Evolutionary conservation across 2,888 invertebrate species (phyloP), one percentile per base, ranked within the genome.

Genomic region (Drosophila niveifrons): DNA sequence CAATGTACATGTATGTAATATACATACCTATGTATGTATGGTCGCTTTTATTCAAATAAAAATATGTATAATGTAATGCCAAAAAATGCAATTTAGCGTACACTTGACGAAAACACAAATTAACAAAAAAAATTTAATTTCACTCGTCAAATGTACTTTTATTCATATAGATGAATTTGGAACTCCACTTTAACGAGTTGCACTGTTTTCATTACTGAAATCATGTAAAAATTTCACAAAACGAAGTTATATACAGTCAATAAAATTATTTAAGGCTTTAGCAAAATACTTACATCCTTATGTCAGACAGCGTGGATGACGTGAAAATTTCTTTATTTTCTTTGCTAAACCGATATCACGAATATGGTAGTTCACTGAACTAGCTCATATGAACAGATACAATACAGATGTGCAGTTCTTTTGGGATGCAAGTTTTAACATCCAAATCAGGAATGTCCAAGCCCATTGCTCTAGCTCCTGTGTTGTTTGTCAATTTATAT

Each of bases 241-340:
- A 51, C 39, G 46, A 31, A 23, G 6, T 23, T 11, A 48, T 28
- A n/a, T 8, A 47, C 10, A 17, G 2, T n/a, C 41, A 11, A n/a
- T 41, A 41, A 10, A n/a, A 43, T 43, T 23, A 52, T 43, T 59
- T 44, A 28, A 10, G 13, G 43, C 44, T 63, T 63, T 23, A 52
- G 48, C 52, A 41, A 31, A 69, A 63, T 71, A 82, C 82, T 82
- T 55, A 82, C 82, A 71, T 69, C 66, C 68, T 72, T 67, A 66
- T 63, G 47, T 56, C 67, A 74, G 63, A 56, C 68, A 70, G 76
- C 82, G 82, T 81, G 77, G 69, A 78, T 84, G 71, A 63, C 68
- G 64, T 75, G 85, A 73, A 77, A 69, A 66, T 62, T 81, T 84
- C 62, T 66, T 74, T 81, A 70, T 76, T 83, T 80, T 84, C 67